Percentiles rank a stretch among this genome's conserved stretches.
Evolutionary conservation across 2,113 vertebrate genomes (phyloP).

Genomic region (Thalassoma bifasciatum): DNA sequence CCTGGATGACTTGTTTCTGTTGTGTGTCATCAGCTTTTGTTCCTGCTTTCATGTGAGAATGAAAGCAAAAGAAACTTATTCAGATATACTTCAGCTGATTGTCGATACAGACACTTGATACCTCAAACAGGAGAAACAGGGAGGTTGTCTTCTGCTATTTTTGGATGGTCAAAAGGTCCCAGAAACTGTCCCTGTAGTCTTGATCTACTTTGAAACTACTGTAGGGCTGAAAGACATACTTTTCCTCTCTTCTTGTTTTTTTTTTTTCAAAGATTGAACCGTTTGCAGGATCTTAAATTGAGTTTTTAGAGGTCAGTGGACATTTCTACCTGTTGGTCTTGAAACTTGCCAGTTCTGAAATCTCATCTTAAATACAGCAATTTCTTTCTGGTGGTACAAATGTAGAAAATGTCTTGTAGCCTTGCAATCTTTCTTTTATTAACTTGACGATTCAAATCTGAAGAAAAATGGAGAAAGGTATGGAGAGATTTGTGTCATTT

Average conservation of each 20-base stretch:
- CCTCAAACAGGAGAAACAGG: neutral
- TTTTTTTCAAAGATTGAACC: neutral
- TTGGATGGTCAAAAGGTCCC: slow-evolving; percentile 15
- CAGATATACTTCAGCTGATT: slow-evolving; percentile 20
- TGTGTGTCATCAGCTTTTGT: slow-evolving; percentile 33
- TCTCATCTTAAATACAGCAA: neutral
- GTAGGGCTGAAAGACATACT: neutral
- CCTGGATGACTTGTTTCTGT: slow-evolving; percentile 25
- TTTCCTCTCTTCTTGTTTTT: too few relatives aligned
- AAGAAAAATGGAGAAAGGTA: too few relatives aligned
- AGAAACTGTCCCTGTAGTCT: neutral
- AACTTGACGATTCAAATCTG: neutral
- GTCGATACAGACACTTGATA: slow-evolving; percentile 2
- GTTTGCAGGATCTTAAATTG: neutral
- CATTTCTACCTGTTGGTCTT: neutral
- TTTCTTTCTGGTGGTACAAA: neutral
- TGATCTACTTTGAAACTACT: neutral
- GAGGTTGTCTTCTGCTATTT: slow-evolving; percentile 9
- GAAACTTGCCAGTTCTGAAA: neutral
- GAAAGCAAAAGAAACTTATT: neutral
- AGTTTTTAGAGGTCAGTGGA: neutral
- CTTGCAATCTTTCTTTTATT: neutral
- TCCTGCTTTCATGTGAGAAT: slow-evolving; percentile 29
- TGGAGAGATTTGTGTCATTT: too few relatives aligned
- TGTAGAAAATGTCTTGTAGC: neutral